A percentile compares a stretch with the other conserved stretches of the same genome.
These are phyloP conservation scores for Cottus gobio DNA, from an alignment of 2,113 vertebrate species.

Conservation along the genomic window DNA sequence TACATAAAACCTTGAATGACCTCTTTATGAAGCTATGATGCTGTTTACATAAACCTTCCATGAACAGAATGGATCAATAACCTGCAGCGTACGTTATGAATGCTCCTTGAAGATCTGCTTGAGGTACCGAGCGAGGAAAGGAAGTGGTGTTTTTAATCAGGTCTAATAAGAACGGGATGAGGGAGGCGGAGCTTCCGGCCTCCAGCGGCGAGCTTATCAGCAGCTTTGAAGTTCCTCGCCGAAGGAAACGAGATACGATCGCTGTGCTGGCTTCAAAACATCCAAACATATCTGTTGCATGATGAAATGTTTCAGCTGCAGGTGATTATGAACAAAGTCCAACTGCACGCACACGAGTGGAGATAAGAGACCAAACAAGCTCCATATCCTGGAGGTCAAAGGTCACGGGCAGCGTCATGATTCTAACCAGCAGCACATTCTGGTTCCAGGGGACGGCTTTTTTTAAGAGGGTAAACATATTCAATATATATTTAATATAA, in stretches of 20 bases:
- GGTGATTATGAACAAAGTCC: constrained; percentile 1
- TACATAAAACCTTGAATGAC: neutral
- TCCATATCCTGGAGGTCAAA: neutral
- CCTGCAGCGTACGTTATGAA: too few relatives aligned
- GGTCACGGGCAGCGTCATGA: neutral
- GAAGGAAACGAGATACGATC: constrained; percentile 11
- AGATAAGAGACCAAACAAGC: neutral
- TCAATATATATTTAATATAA: too few relatives aligned
- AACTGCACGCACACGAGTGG: constrained; percentile 16
- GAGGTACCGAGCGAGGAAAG: neutral
- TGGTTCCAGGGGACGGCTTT: too few relatives aligned
- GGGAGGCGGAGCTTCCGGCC: neutral
- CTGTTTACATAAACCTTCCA: too few relatives aligned
- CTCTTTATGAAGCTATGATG: neutral
- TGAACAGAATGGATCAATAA: too few relatives aligned
- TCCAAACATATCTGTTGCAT: constrained; percentile 31
- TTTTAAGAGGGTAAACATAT: too few relatives aligned
- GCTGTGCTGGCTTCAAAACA: constrained; percentile 21
- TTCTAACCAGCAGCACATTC: too few relatives aligned
- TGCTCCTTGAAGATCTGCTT: too few relatives aligned
- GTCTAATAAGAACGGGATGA: constrained; percentile 39
- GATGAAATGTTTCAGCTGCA: constrained; percentile 10
- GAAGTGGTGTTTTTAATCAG: constrained; percentile 35
- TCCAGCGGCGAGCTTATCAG: constrained; percentile 16
- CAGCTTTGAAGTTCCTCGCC: constrained; percentile 58